Conservation (phyloP, 2,113 vertebrate genomes). For the Acinonyx jubatus region DNA sequence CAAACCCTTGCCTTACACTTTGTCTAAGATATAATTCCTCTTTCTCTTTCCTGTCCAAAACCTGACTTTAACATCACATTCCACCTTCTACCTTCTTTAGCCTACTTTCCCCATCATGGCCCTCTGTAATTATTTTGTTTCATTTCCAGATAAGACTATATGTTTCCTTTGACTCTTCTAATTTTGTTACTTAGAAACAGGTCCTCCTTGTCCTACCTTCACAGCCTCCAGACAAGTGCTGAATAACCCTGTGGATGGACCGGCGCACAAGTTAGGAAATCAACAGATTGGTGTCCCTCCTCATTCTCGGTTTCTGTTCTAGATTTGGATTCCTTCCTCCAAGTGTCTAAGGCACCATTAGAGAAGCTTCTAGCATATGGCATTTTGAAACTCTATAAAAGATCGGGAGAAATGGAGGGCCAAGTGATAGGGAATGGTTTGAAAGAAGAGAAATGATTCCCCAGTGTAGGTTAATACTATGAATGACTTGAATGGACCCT, state of each 20-base stretch:
- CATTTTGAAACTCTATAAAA: neutral
- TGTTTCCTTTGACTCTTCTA: neutral
- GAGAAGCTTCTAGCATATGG: neutral
- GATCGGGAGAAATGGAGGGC: neutral
- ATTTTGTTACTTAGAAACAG: neutral
- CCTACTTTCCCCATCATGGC: no score
- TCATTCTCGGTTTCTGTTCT: neutral
- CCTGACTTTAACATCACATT: neutral
- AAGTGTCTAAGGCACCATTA: neutral
- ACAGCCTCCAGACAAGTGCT: neutral
- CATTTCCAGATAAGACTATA: neutral
- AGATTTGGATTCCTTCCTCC: conserved; percentile 1
- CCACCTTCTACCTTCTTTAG: neutral
- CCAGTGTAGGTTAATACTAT: neutral
- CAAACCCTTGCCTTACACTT: neutral
- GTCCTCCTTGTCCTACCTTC: neutral
- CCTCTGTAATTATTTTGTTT: neutral
- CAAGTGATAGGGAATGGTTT: neutral
- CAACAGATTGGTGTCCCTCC: neutral
- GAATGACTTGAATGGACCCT: neutral
- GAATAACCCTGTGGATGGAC: neutral
- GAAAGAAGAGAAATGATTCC: neutral
- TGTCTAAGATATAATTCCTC: neutral
- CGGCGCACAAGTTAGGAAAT: neutral
- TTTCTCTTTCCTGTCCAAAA: neutral